phyloP scores from a whole-genome alignment of 1,140 invertebrate species.

The Lasioglossum albipes region DNA sequence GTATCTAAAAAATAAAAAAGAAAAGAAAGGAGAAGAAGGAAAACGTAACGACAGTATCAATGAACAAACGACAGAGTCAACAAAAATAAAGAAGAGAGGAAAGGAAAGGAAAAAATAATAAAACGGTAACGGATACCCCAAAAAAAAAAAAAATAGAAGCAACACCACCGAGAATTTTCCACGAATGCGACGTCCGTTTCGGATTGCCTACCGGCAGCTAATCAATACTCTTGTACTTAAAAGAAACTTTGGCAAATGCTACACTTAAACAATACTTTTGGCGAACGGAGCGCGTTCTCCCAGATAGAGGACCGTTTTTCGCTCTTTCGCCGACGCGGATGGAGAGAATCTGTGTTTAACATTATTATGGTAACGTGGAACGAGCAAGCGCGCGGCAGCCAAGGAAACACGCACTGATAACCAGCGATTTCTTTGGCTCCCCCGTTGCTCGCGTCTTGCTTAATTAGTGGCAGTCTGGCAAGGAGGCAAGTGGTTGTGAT shows the following conservation, averaged over 20 bases:
- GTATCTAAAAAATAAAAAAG: slow-evolving; percentile 13
- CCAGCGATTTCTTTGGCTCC: slow-evolving; percentile 11
- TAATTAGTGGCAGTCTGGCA: slow-evolving; percentile 68
- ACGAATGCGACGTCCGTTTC: not conserved
- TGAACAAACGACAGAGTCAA: not conserved
- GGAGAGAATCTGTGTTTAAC: slow-evolving; percentile 12
- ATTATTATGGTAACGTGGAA: slow-evolving; percentile 40
- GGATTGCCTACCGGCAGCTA: not conserved
- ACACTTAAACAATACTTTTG: slow-evolving; percentile 54
- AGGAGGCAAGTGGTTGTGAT: slow-evolving; percentile 57
- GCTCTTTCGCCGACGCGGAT: slow-evolving; percentile 9
- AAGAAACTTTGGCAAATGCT: slow-evolving; percentile 66
- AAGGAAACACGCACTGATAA: not conserved
- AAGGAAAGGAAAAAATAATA: too few relatives aligned
- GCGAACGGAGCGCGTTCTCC: slow-evolving; percentile 35
- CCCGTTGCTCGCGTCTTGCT: slow-evolving; percentile 17
- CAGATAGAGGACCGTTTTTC: not conserved
- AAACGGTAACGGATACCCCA: slow-evolving; percentile 21
- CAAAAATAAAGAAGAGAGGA: not conserved
- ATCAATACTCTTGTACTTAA: slow-evolving; percentile 47
- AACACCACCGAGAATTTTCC: slow-evolving; percentile 11
- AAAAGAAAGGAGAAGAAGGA: slow-evolving; percentile 1
- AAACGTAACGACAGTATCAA: slow-evolving; percentile 28
- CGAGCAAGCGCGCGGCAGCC: not conserved
- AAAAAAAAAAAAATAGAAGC: not conserved